Conservation (phyloP, 2,797 vertebrate genomes). For the Trematomus bernacchii region DNA sequence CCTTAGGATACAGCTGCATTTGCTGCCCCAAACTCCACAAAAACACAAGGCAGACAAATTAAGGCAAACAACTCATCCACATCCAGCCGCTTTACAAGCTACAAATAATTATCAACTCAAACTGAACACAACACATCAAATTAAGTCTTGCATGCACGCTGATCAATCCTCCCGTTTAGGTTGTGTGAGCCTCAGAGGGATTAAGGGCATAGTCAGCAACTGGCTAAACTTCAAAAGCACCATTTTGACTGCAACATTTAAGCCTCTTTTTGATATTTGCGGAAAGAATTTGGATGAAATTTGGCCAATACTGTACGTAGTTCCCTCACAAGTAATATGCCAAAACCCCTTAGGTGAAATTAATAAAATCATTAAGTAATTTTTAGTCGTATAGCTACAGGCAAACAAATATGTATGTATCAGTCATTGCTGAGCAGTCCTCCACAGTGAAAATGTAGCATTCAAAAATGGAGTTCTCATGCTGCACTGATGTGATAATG, state of each 20-base stretch:
- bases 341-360: slow-evolving; percentile 12
- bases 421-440: slow-evolving; percentile 14
- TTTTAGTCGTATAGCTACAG: slow-evolving; percentile 26
- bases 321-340: background rate
- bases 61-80: slow-evolving; percentile 42
- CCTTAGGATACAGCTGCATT: slow-evolving; percentile 50
- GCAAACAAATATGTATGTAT: slow-evolving; percentile 32
- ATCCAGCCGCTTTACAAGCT: slow-evolving; percentile 31
- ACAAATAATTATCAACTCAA: slow-evolving; percentile 53
- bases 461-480: slow-evolving; percentile 29
- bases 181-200: slow-evolving; percentile 53
- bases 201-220: slow-evolving; percentile 53
- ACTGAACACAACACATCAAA: slow-evolving; percentile 41
- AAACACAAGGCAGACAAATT: slow-evolving; percentile 28
- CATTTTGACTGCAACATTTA: slow-evolving; percentile 44
- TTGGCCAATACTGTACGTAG: slow-evolving; percentile 13
- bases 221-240: slow-evolving; percentile 71
- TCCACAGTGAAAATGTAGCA: slow-evolving; percentile 17
- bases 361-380: slow-evolving; percentile 36
- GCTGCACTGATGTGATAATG: slow-evolving; percentile 33
- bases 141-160: slow-evolving; percentile 37
- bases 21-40: slow-evolving; percentile 35
- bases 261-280: slow-evolving; percentile 54
- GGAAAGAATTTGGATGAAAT: slow-evolving; percentile 46
- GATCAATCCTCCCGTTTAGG: slow-evolving; percentile 59